Evolutionary conservation across 2,113 vertebrate species (phyloP), one percentile per base, ranked within the genome.

Genomic region (Entelurus aequoreus): DNA sequence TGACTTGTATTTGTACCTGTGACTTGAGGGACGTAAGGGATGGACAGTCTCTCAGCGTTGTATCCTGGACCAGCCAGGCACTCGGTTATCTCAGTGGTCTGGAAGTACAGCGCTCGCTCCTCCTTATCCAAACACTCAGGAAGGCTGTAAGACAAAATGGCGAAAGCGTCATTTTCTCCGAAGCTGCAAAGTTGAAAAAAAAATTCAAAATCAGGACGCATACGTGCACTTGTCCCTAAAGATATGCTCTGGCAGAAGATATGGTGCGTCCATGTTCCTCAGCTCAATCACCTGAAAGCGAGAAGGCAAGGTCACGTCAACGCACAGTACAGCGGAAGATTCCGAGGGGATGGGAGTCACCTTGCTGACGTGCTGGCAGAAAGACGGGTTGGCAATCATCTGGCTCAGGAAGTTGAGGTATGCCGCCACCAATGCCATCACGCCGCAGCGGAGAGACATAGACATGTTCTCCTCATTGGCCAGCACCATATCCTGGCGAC

Each of bases 391-490:
- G 5, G 95, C 94, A 61, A 99, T 96, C 96, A 99, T 98, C 88
- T 99, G 95, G 76, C 95, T 95, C 13, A 98, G 90, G 75, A 99
- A 99, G 90, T 97, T 98, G 21, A 99, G 90, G 76, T 99, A 98
- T 0, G 95, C 95, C 0, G 94, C 95, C 52, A 97, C 94, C 82
- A 98, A 65, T 0, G 94, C 95, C 93, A 94, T 92, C 77, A 95
- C 83, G 42, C 93, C 90, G 78, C 96, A 98, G 1, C 96, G 94
- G 62, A 92, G 93, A 56, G 93, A 92, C 90, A 95, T 91, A 0
- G 94, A 81, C 79, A 97, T 75, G 82, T 90, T 95, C 83, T 98
- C 95, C 78, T 98, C 95, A 10, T 95, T 97, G 60, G 75, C 78
- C 56, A 97, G 85, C 12, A 89, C 92, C 56, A 93, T 68, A 7